Conservation (phyloP, 2,113 vertebrate species). For the Chlorodrepanis virens region DNA sequence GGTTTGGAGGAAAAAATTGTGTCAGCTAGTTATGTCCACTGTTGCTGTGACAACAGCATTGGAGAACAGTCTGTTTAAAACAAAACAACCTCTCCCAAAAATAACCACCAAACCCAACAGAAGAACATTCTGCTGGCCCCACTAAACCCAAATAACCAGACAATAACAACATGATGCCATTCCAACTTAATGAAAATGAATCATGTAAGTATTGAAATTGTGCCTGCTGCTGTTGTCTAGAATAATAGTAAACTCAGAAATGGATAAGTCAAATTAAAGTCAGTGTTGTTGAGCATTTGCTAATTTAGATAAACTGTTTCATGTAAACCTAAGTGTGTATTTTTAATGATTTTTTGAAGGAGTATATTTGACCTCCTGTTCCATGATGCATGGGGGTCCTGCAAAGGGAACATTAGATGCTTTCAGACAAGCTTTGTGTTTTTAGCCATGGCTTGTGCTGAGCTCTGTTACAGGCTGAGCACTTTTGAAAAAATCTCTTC, state of each 20-base stretch:
- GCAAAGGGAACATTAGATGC: not conserved
- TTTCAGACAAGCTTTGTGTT: not conserved
- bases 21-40: slow-evolving; percentile 33
- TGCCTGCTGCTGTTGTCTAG: too few relatives aligned
- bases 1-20: not conserved
- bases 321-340: not conserved
- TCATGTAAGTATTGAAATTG: too few relatives aligned
- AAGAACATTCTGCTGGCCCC: too few relatives aligned
- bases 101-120: not conserved
- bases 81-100: not conserved
- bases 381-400: not conserved
- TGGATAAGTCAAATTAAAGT: not conserved
- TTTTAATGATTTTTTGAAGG: not conserved
- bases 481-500: not conserved
- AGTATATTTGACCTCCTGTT: not conserved
- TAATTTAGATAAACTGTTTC: not conserved
- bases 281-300: not conserved
- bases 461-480: not conserved
- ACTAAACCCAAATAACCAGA: too few relatives aligned
- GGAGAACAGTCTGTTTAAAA: slow-evolving; percentile 37
- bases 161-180: too few relatives aligned
- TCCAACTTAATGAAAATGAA: too few relatives aligned
- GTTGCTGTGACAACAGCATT: slow-evolving; percentile 68
- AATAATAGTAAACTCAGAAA: not conserved
- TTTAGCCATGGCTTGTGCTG: not conserved